phyloP scores from a whole-genome alignment of 2,113 vertebrate genomes.

The Edolisoma coerulescens region DNA sequence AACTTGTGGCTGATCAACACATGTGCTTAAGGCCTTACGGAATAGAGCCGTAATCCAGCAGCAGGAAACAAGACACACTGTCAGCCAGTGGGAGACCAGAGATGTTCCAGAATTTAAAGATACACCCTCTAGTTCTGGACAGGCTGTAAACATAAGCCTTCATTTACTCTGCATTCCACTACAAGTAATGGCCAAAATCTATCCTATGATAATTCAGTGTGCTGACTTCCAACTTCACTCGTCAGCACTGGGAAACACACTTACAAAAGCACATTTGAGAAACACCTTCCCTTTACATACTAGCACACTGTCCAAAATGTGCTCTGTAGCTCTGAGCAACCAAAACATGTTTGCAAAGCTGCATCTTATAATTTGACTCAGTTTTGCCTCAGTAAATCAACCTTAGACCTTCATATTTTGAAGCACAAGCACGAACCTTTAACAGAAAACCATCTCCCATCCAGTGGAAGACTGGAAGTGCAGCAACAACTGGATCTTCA shows the following conservation, averaged over 20 bases:
- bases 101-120: background rate
- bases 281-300: background rate
- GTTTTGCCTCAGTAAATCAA: background rate
- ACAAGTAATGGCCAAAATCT: background rate
- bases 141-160: background rate
- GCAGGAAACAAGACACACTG: background rate
- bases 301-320: background rate
- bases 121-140: background rate
- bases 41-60: background rate
- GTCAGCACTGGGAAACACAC: background rate
- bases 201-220: background rate
- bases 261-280: background rate
- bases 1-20: background rate
- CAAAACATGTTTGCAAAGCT: background rate
- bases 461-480: background rate
- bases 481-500: background rate
- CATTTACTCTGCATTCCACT: background rate
- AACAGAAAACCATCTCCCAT: background rate
- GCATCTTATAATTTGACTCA: fast-evolving
- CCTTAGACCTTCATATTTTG: background rate
- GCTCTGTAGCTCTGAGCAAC: background rate
- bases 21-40: background rate
- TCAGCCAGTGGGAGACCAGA: background rate
- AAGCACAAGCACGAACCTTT: background rate
- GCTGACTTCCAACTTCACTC: background rate